A percentile compares a stretch with the other conserved stretches of the same genome.
phyloP scores from a whole-genome alignment of 2,113 vertebrate genomes.

The Heteronetta atricapilla region DNA sequence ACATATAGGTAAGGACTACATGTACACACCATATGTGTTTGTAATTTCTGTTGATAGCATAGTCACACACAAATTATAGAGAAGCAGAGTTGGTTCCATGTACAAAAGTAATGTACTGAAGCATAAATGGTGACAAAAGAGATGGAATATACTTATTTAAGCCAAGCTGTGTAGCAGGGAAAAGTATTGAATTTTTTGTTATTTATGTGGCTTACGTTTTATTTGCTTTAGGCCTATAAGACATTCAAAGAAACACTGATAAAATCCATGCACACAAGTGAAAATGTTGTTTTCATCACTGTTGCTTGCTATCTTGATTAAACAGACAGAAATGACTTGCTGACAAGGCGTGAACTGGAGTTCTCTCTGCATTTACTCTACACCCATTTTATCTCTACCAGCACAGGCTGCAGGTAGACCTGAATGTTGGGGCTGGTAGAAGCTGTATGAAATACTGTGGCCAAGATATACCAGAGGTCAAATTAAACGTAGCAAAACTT shows the following conservation, averaged over 20 bases:
- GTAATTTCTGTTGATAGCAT: neutral
- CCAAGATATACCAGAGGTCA: too few relatives aligned
- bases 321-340: neutral
- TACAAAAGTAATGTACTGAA: neutral
- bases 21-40: too few relatives aligned
- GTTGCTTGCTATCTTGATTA: neutral
- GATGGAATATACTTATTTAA: neutral
- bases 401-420: neutral
- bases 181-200: neutral
- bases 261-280: neutral
- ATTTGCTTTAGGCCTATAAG: neutral
- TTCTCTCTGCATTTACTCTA: neutral
- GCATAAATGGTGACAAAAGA: neutral
- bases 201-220: neutral
- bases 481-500: too few relatives aligned
- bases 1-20: neutral
- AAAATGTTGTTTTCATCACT: neutral
- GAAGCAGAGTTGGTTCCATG: neutral
- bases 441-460: too few relatives aligned
- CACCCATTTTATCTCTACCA: neutral
- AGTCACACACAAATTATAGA: neutral
- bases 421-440: too few relatives aligned
- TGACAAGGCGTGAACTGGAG: neutral
- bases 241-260: neutral
- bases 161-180: neutral